These are phyloP conservation scores for Gastrophryne carolinensis DNA, from an alignment of 2,797 vertebrate genomes.

Conservation along the genomic window DNA sequence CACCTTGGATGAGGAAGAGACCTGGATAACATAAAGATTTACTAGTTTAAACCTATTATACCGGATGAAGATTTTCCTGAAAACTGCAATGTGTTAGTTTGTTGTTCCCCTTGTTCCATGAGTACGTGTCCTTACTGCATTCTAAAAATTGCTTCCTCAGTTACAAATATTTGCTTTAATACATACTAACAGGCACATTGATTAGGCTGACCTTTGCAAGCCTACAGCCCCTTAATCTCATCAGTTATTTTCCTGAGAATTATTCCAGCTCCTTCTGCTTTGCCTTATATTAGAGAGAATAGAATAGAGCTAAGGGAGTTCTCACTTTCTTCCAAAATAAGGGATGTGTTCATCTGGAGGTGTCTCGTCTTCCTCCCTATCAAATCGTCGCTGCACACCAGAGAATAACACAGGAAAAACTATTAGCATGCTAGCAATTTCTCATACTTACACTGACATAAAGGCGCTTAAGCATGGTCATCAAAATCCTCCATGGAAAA, in stretches of 20 bases:
- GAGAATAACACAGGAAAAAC: constrained; percentile 45
- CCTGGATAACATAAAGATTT: no score
- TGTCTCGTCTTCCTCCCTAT: constrained; percentile 48
- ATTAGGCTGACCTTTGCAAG: constrained; percentile 39
- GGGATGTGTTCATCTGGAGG: constrained; percentile 43
- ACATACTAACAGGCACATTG: constrained; percentile 14
- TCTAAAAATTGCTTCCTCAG: background rate
- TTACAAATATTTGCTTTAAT: constrained; percentile 32
- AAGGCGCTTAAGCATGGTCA: constrained; percentile 48
- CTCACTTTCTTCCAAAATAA: constrained; percentile 46
- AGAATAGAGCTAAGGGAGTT: constrained; percentile 38
- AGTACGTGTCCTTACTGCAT: constrained; percentile 6
- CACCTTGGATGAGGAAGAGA: no score
- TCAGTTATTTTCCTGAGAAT: constrained; percentile 27
- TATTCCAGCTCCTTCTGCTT: constrained; percentile 22
- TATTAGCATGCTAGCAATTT: constrained; percentile 51
- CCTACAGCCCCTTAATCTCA: constrained; percentile 21
- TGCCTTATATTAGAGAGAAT: constrained; percentile 40
- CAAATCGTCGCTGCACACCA: constrained; percentile 34
- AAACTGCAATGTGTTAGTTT: background rate
- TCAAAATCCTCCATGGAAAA: constrained; percentile 45
- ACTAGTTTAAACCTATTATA: no score
- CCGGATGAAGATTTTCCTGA: no score
- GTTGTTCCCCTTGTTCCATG: background rate
- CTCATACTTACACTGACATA: constrained; percentile 50